Evolutionary conservation across 2,888 invertebrate species (phyloP).

Genomic region (Callyntrura sp.): DNA sequence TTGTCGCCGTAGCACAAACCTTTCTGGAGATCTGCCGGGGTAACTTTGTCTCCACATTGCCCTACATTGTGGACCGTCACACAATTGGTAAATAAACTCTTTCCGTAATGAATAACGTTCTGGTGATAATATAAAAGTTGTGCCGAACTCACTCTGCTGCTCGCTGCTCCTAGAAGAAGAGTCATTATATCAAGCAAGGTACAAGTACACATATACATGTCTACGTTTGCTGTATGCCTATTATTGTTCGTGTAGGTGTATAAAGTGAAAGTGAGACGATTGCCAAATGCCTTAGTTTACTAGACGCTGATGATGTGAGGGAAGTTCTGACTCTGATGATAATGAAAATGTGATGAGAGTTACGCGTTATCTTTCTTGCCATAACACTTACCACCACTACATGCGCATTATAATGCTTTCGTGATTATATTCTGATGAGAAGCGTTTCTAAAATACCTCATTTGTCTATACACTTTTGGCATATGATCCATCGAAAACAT

Average conservation of each 20-base stretch:
- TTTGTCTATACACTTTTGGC: slow-evolving; percentile 30
- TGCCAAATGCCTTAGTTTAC: neutral
- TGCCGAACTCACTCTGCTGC: neutral
- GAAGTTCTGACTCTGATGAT: slow-evolving; percentile 41
- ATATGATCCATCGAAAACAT: slow-evolving; percentile 44
- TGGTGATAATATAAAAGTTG: neutral
- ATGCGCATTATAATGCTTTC: slow-evolving; percentile 18
- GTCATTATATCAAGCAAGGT: neutral
- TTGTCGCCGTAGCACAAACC: neutral
- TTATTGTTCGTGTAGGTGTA: neutral
- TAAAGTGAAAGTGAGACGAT: neutral
- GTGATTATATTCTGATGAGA: slow-evolving; percentile 26
- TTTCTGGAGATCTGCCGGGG: neutral
- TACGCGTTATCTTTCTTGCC: slow-evolving; percentile 63
- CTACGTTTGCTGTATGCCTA: neutral
- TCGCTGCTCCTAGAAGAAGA: neutral
- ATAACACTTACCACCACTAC: slow-evolving; percentile 23
- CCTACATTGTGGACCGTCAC: neutral
- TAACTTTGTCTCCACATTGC: neutral
- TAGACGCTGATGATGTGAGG: neutral
- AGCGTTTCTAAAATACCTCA: slow-evolving; percentile 27
- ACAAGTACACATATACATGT: neutral
- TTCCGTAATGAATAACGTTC: neutral
- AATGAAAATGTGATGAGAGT: slow-evolving; percentile 53
- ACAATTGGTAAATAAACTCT: neutral